phyloP scores from a whole-genome alignment of 2,888 invertebrate species.

The Ptychoptera contaminata region DNA sequence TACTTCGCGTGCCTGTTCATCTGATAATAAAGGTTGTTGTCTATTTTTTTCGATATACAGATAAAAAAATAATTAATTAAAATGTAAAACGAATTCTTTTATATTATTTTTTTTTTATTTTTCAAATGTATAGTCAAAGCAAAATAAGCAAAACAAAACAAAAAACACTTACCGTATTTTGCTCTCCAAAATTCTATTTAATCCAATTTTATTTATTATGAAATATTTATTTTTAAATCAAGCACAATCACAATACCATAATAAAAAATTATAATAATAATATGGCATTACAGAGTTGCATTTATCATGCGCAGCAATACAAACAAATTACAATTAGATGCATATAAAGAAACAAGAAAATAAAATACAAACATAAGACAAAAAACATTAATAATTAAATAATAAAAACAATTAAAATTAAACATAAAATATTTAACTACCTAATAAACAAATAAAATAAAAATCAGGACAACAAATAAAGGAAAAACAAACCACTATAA shows the following conservation, averaged over 20 bases:
- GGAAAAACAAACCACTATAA: too few relatives aligned
- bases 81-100: background rate
- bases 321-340: constrained; percentile 13
- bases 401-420: background rate
- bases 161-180: constrained; percentile 55
- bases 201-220: background rate
- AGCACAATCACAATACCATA: constrained; percentile 7
- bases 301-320: constrained; percentile 12
- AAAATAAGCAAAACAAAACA: constrained; percentile 6
- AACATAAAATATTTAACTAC: background rate
- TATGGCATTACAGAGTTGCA: constrained; percentile 1
- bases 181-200: constrained; percentile 60
- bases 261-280: constrained; percentile 2
- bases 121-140: background rate
- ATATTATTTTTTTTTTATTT: background rate
- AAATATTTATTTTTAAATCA: constrained; percentile 11
- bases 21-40: constrained; percentile 67
- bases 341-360: constrained; percentile 8
- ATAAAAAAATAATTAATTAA: constrained; percentile 6
- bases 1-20: constrained; percentile 83
- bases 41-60: constrained; percentile 28
- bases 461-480: background rate
- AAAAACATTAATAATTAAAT: background rate
- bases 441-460: background rate
- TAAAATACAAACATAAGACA: background rate